Evolutionary conservation across 64 coral and sea anemone species (phyloP).

Genomic region (Pocillopora damicornis): DNA sequence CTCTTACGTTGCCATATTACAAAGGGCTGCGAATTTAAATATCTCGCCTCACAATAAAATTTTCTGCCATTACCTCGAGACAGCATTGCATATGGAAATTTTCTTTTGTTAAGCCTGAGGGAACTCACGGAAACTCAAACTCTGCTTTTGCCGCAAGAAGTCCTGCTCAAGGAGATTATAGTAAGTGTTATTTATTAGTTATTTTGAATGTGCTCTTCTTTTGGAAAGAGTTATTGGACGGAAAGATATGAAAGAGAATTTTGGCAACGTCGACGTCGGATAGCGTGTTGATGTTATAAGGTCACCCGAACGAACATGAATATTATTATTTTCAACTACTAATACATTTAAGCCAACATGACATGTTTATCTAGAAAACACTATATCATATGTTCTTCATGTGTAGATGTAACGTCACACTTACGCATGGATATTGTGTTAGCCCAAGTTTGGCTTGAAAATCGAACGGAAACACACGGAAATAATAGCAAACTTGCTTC

Average conservation of each 20-base stretch:
- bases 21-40: not conserved
- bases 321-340: not conserved
- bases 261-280: no score
- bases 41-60: not conserved
- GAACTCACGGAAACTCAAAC: not conserved
- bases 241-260: no score
- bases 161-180: not conserved
- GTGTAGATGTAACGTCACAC: not conserved
- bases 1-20: not conserved
- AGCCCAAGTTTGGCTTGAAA: no score
- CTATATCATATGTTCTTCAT: not conserved
- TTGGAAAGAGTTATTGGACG: no score
- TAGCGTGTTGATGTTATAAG: no score
- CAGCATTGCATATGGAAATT: not conserved
- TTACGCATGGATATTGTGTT: not conserved
- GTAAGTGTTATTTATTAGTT: not conserved
- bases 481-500: no score
- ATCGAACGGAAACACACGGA: no score
- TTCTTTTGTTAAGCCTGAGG: not conserved
- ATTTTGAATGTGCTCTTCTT: not conserved
- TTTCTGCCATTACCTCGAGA: not conserved
- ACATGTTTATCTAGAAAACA: constrained; percentile 3
- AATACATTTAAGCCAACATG: not conserved
- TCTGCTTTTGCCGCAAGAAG: not conserved
- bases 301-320: not conserved